Conservation (phyloP, 92 coral and sea anemone genomes). For the Zoanthus sansibaricus region DNA sequence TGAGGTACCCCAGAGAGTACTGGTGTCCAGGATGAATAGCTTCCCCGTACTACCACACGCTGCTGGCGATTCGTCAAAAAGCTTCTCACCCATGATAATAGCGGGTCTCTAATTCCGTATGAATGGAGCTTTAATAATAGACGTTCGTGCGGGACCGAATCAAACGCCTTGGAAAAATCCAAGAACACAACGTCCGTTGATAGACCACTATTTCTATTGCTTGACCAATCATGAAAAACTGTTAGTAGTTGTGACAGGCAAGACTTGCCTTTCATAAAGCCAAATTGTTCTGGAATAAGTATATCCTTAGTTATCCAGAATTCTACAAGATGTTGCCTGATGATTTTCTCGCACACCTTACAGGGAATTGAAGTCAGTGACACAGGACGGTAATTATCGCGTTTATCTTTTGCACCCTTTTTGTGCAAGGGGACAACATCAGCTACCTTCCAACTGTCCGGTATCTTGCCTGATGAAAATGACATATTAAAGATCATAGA, state of each 20-base stretch:
- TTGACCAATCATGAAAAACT: background rate
- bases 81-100: no score
- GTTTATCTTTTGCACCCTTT: background rate
- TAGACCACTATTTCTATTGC: background rate
- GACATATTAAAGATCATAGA: constrained; percentile 17
- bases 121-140: background rate
- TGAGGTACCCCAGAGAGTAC: constrained; percentile 3
- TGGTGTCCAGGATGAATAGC: background rate
- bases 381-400: background rate
- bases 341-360: background rate
- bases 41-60: background rate
- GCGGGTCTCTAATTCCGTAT: no score
- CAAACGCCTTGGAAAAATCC: no score
- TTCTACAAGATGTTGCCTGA: background rate
- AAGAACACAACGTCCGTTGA: background rate
- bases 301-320: background rate
- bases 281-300: background rate
- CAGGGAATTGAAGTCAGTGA: background rate
- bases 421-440: background rate
- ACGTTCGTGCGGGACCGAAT: background rate
- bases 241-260: background rate
- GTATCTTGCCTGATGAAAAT: background rate
- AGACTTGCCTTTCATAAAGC: background rate
- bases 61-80: background rate
- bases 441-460: background rate